Base-by-base conservation (phyloP, 2,888 invertebrate genomes). In the Notocelia uddmanniana region DNA sequence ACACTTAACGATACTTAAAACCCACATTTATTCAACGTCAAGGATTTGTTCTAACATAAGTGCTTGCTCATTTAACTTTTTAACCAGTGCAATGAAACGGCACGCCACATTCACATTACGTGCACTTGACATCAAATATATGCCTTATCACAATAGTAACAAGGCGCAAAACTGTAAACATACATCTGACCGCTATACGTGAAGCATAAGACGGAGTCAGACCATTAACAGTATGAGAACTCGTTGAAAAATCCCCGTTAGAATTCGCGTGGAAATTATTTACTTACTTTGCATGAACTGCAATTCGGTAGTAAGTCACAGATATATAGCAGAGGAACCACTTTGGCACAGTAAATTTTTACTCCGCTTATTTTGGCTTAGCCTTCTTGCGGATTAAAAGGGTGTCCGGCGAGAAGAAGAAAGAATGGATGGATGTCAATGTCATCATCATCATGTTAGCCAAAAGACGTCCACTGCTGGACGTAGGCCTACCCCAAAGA, bases 201-300 rank as follows among this genome's bases (percentile, higher is more conserved):
- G 19, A 52, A 19, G 3, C 52, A 21, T 19, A 13, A n/a, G 45
- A n/a, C 13, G n/a, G 13, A 58, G 45, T 31, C 48, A 45, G n/a
- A 45, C 48, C 48, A 34, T 21, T 48, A 48, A 67, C 19, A 34
- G 13, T 3, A 10, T 50, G 26, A 23, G 57, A 54, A 37, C 48
- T 54, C 69, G 64, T 50, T 48, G 19, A 23, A 54, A 60, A 69
- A 60, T 54, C 41, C 52, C 50, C 62, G 21, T 19, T 64, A 45
- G 59, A 64, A 59, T 69, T 55, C 59, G 31, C 34, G 23, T 54
- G 63, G 50, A 60, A 73, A 73, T 58, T 41, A 70, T 64, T 70
- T 70, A 58, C 50, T 50, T 58, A 26, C 55, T 64, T 64, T 52
- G 50, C 64, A 64, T 41, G 64, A 23, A 48, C 15, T 64, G 64